Base-by-base conservation (phyloP, 1,140 invertebrate species). In the Leptoteleia sp. region DNA sequence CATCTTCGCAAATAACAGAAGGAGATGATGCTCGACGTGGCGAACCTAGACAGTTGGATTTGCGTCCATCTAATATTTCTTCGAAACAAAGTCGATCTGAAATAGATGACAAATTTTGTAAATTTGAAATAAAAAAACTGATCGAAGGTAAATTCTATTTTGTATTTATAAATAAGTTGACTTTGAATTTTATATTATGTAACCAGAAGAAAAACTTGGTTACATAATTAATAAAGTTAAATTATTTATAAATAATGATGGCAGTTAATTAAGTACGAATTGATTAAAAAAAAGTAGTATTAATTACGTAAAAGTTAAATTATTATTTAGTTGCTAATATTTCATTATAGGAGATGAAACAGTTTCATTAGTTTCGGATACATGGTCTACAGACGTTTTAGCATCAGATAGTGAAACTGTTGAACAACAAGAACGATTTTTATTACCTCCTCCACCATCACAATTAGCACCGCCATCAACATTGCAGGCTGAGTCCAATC, bases 61-160 rank as follows among this genome's bases (percentile, higher is more conserved):
- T 90, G 4, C 85, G 90, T 38, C 90, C 93, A n/a, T 91, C 92
- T 7, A 90, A 91, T 15, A 93, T 91, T 22, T 87, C 93, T 1
- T 90, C 92, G n/a, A 96, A 97, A 81, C 94, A 96, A 85, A 94
- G 93, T 16, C 91, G 94, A 4, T 95, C 95, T 62, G 98, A 99
- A 84, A 97, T 99, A 57, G 97, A 99, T 81, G 98, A 99, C 71
- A 98, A 99, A 88, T 99, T 99, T 92, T 98, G 98, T 82, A 98
- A 98, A 90, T 99, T 99, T 90, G 97, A 98, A 84, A 97, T 99
- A 25, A 97, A 96, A 87, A 95, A 95, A 83, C 88, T 96, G 25
- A 91, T 95, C 54, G 95, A 95, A 91, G 95, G 93, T 91, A 35
- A 11, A 3, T 57, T 38, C 29, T 7, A 17, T 19, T 45, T 16